Base-by-base conservation (phyloP, 64 coral and sea anemone genomes). In the Montipora foliosa region DNA sequence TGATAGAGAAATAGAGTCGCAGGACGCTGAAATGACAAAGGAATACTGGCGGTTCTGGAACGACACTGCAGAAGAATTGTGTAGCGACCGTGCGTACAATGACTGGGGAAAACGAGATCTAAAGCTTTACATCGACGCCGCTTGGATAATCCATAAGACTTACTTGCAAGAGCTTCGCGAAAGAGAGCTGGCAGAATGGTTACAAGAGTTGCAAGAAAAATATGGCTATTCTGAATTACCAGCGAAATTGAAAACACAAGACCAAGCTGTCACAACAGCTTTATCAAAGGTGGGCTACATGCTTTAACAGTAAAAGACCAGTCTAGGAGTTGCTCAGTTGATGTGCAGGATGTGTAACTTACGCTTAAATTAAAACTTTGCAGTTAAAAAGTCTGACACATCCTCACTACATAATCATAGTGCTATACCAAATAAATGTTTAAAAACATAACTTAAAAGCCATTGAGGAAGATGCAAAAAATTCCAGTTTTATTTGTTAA, bases 61-160 rank as follows among this genome's bases (percentile, higher is more conserved):
- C 76, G 78, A 82, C 79, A 99, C 98, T 7, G 98, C 98, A 11
- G 98, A 99, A 69, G 98, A 99, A 24, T 48, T 99, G 52, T 99
- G 98, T 24, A 99, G 98, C 53, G 95, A 99, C 87, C 88, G 98
- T 8, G 98, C 98, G 5, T 99, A 99, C 88, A 99, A 99, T 70
- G 98, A 99, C 22, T 99, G 98, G 98, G 98, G 98, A n/a, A 99
- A 99, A 71, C 85, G 98, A 82, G 98, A 99, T 96, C 79, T 99
- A 46, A 99, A 99, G 45, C 95, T 99, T 19, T 99, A 96, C 61
- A 96, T 99, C 49, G 98, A 99, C 44, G 98, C 98, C 12, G 98
- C 98, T 6, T 99, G 98, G 98, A 96, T 99, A 25, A 96, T 96
- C 21, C 95, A 99, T 55, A 99, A 99, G 66, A 99, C 98, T 14